Conservation (phyloP, 1,140 invertebrate genomes). For the Drosophila ananassae region DNA sequence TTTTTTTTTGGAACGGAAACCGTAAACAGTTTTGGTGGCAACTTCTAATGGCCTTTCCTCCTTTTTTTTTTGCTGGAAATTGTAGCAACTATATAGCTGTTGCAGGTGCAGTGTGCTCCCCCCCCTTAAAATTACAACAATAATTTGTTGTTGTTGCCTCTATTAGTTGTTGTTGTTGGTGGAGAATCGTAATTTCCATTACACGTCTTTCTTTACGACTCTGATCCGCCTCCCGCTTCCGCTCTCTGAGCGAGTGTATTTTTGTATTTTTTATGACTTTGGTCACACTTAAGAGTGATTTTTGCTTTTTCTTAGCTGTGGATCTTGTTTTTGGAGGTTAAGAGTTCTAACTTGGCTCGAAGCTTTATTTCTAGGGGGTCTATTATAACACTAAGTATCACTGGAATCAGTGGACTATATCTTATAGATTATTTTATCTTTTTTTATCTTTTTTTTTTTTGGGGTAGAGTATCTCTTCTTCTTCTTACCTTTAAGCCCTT, state of each 20-base stretch:
- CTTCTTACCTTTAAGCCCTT: neutral
- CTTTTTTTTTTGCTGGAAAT: neutral
- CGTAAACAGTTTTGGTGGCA: constrained; percentile 64
- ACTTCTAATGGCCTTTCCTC: constrained; percentile 11
- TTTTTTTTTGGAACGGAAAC: constrained; percentile 58
- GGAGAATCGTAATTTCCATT: constrained; percentile 72
- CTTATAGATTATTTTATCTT: no score
- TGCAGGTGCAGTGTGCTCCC: constrained; percentile 51
- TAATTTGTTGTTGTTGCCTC: constrained; percentile 46
- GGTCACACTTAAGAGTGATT: neutral
- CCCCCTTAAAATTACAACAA: constrained; percentile 3
- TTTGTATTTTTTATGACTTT: neutral
- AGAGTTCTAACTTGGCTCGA: no score
- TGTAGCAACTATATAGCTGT: constrained; percentile 9
- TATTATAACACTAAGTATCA: no score
- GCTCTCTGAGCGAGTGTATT: neutral
- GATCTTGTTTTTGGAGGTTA: no score
- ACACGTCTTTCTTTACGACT: constrained; percentile 69
- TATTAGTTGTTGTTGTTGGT: constrained; percentile 63
- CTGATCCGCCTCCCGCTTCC: constrained; percentile 47
- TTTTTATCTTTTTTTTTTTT: neutral
- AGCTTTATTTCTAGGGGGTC: no score
- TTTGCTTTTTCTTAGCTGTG: no score
- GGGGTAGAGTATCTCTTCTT: neutral
- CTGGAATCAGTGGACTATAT: no score